A percentile compares a stretch with the other conserved stretches of the same genome.
Evolutionary conservation across 2,113 vertebrate species (phyloP).

Genomic region (Acanthochromis polyacanthus): DNA sequence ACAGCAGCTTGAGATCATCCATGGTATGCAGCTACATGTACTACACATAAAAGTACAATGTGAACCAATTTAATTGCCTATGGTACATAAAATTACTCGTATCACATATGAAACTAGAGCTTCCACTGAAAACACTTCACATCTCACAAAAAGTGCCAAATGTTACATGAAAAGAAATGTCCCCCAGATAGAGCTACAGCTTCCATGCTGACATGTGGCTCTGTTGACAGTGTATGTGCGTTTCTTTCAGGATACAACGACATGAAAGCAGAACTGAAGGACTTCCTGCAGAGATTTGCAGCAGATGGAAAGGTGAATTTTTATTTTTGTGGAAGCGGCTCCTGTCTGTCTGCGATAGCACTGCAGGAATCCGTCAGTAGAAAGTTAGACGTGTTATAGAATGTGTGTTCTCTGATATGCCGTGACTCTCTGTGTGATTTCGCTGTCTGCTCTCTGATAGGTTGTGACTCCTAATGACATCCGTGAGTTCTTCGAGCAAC

Average conservation of each 20-base stretch:
- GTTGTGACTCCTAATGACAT: slow-evolving; percentile 98
- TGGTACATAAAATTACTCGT: too few species aligned
- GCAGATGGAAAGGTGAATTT: slow-evolving; percentile 93
- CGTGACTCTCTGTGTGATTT: not conserved
- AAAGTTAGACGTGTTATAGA: not conserved
- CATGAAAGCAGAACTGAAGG: slow-evolving; percentile 96
- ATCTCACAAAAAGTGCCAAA: too few species aligned
- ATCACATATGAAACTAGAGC: too few species aligned
- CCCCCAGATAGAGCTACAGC: not conserved
- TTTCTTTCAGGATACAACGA: slow-evolving; percentile 94
- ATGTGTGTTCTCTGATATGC: not conserved
- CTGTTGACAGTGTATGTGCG: not conserved
- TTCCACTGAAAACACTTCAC: too few species aligned
- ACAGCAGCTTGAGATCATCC: slow-evolving; percentile 97
- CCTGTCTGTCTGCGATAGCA: too few species aligned
- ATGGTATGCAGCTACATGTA: slow-evolving; percentile 76
- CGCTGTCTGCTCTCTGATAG: slow-evolving; percentile 70
- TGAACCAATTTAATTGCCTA: not conserved
- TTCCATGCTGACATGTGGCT: not conserved
- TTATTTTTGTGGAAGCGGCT: not conserved
- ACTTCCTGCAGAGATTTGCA: slow-evolving; percentile 96
- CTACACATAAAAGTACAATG: not conserved
- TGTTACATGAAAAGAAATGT: too few species aligned
- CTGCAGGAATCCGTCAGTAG: not conserved
- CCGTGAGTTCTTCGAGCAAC: slow-evolving; percentile 95